Conservation (phyloP, 2,113 vertebrate genomes). For the Scomber colias region DNA sequence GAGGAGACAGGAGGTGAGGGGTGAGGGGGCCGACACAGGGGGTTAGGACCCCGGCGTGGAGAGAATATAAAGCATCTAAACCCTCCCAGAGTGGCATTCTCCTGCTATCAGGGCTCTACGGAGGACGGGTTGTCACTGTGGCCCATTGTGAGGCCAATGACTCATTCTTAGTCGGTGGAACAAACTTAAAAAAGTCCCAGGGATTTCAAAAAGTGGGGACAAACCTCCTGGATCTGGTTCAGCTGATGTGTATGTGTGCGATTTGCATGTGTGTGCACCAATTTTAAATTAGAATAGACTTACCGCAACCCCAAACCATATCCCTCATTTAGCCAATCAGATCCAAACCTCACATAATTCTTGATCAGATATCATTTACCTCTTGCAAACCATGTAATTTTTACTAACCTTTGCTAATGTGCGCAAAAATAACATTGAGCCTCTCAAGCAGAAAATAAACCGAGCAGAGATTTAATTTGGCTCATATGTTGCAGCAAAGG, state of each 20-base stretch:
- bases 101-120: conserved; percentile 58
- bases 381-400: conserved; percentile 64
- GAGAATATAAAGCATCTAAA: conserved; percentile 72
- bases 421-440: conserved; percentile 33
- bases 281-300: conserved; percentile 35
- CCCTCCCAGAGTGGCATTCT: conserved; percentile 66
- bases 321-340: conserved; percentile 22
- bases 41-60: conserved; percentile 73
- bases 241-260: conserved; percentile 45
- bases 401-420: conserved; percentile 59
- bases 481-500: conserved; percentile 67
- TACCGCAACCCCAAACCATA: not conserved
- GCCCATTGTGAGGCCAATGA: conserved; percentile 76
- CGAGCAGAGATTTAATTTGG: conserved; percentile 70
- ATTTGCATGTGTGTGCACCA: conserved; percentile 37
- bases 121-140: conserved; percentile 72
- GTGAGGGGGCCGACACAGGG: conserved; percentile 70
- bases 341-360: conserved; percentile 20
- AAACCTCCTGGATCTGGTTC: conserved; percentile 60
- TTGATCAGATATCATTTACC: conserved; percentile 63
- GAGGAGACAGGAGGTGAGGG: conserved; percentile 76
- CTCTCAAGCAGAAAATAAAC: conserved; percentile 71
- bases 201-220: conserved; percentile 58
- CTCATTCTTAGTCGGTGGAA: conserved; percentile 66
- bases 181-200: conserved; percentile 65